phyloP scores from a whole-genome alignment of 2,888 invertebrate species.

The Eilema sororculum region DNA sequence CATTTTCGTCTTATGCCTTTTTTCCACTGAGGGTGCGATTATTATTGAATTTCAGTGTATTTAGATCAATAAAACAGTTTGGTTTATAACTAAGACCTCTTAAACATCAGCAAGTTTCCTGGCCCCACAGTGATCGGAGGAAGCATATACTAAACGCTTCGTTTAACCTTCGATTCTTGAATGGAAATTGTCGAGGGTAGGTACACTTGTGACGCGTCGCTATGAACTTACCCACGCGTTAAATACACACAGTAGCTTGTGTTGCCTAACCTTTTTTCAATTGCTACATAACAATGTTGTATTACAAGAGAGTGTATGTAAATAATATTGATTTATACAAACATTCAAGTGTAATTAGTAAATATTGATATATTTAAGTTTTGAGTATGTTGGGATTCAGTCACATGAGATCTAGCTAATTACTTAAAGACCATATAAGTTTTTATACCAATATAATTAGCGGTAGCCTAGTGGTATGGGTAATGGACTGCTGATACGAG shows the following conservation, averaged over 20 bases:
- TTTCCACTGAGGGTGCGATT: too few species aligned
- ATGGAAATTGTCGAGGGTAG: slow-evolving; percentile 66
- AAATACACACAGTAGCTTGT: slow-evolving; percentile 14
- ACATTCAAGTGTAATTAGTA: background rate
- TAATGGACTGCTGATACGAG: too few species aligned
- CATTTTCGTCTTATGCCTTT: too few species aligned
- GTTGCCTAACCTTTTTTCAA: background rate
- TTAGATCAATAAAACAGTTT: too few species aligned
- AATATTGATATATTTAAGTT: background rate
- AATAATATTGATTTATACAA: background rate
- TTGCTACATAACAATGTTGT: background rate
- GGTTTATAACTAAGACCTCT: background rate
- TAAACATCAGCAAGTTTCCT: slow-evolving; percentile 37
- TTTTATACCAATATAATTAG: too few species aligned
- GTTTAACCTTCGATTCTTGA: slow-evolving; percentile 82
- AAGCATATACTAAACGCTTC: slow-evolving; percentile 74
- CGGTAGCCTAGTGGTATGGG: too few species aligned
- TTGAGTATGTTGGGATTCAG: background rate
- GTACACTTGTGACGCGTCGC: slow-evolving; percentile 45
- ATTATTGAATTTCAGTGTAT: too few species aligned
- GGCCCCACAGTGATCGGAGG: slow-evolving; percentile 55
- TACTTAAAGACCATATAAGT: background rate
- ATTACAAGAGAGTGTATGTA: background rate
- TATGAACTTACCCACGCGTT: slow-evolving; percentile 30
- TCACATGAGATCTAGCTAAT: background rate